A percentile compares a stretch with the other conserved stretches of the same genome.
These are phyloP conservation scores for Orchestes rusci DNA, from an alignment of 2,888 invertebrate genomes.

Conservation along the genomic window DNA sequence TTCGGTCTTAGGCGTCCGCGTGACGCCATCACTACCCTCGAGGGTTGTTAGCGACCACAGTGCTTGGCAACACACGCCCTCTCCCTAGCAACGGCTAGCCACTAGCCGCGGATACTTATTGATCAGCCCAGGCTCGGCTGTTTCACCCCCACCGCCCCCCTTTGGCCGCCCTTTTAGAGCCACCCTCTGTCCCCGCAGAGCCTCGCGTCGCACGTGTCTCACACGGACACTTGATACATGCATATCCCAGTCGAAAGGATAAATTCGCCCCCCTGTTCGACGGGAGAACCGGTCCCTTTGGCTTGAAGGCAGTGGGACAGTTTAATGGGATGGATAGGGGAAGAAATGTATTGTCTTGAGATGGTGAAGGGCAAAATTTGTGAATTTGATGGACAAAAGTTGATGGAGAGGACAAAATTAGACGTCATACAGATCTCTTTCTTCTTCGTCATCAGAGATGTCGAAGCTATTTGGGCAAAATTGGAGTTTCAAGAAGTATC, in stretches of 20 bases:
- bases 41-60: slow-evolving; percentile 49
- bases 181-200: slow-evolving; percentile 7
- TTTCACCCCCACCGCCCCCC: too few species aligned
- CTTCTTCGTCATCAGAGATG: too few species aligned
- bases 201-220: slow-evolving; percentile 27
- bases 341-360: too few species aligned
- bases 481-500: too few species aligned
- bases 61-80: slow-evolving; percentile 47
- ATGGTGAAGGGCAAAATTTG: too few species aligned
- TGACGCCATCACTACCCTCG: slow-evolving; percentile 47
- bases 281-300: slow-evolving; percentile 23
- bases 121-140: slow-evolving; percentile 41
- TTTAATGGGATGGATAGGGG: too few species aligned
- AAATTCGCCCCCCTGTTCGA: slow-evolving; percentile 12
- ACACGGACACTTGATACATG: slow-evolving; percentile 36
- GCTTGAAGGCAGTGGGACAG: too few species aligned
- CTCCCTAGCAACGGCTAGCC: slow-evolving; percentile 49
- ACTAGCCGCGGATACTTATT: slow-evolving; percentile 49
- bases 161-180: slow-evolving; percentile 12
- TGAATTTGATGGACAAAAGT: too few species aligned
- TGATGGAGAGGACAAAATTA: too few species aligned
- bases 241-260: slow-evolving; percentile 31
- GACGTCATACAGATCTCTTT: too few species aligned
- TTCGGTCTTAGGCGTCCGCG: slow-evolving; percentile 32
- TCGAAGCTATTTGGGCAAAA: too few species aligned